Percentiles rank a stretch among this genome's conserved stretches.
Evolutionary conservation across 2,113 vertebrate genomes (phyloP).

Genomic region (Hippocampus abdominalis): DNA sequence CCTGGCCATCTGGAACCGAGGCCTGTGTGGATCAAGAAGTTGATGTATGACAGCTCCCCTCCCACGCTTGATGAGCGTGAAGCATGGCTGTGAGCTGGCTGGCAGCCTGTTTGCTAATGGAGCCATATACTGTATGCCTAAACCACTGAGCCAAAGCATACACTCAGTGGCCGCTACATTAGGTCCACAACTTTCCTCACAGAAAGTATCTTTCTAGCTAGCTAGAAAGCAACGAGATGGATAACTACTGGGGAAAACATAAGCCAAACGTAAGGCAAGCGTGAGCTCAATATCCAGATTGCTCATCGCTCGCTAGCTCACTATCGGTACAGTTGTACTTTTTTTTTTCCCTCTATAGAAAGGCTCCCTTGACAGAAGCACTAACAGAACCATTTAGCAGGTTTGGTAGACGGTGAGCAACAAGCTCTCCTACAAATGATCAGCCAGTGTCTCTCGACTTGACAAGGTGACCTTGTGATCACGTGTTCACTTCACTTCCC

Average conservation of each 20-base stretch:
- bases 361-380: constrained; percentile 14
- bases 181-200: neutral
- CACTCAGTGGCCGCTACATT: neutral
- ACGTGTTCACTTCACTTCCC: constrained; percentile 20
- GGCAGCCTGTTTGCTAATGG: constrained; percentile 22
- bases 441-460: constrained; percentile 10
- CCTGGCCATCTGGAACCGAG: constrained; percentile 12
- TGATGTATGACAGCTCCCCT: constrained; percentile 20
- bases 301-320: too few relatives aligned
- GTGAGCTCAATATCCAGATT: too few relatives aligned
- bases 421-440: constrained; percentile 32
- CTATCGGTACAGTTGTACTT: neutral
- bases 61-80: constrained; percentile 21
- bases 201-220: too few relatives aligned
- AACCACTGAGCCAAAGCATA: neutral
- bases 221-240: too few relatives aligned
- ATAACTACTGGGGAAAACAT: too few relatives aligned
- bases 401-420: constrained; percentile 53
- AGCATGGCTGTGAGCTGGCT: constrained; percentile 28
- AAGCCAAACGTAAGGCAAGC: too few relatives aligned
- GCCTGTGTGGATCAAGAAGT: constrained; percentile 5
- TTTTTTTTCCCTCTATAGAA: neutral
- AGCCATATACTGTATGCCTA: neutral
- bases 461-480: constrained; percentile 39
- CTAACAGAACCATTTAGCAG: constrained; percentile 25